phyloP scores from a whole-genome alignment of 2,113 vertebrate species.

The Dendropsophus ebraccatus region DNA sequence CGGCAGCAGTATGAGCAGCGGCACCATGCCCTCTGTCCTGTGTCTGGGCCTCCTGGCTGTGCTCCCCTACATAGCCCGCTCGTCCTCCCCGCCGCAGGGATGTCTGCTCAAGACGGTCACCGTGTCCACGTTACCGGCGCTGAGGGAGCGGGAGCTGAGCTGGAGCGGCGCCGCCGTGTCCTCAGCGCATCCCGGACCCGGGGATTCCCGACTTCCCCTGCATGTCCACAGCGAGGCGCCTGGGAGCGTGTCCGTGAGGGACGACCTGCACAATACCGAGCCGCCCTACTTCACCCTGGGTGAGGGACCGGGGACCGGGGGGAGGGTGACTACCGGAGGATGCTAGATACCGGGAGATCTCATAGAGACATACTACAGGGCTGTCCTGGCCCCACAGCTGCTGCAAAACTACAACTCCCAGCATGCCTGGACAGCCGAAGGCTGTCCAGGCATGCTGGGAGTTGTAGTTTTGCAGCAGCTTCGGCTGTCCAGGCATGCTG shows the following conservation, averaged over 20 bases:
- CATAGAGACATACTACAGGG: no score
- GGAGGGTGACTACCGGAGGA: no score
- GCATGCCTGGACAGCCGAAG: no score
- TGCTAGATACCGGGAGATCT: no score
- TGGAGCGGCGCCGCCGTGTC: constrained; percentile 82
- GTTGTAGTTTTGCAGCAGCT: no score
- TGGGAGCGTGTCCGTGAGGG: constrained; percentile 91
- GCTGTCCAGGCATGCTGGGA: no score
- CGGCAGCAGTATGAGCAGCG: constrained; percentile 13
- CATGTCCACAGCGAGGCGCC: constrained; percentile 95
- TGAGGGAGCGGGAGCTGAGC: constrained; percentile 93
- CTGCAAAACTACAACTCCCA: no score
- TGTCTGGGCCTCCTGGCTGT: constrained; percentile 61
- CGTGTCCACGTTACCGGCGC: constrained; percentile 91
- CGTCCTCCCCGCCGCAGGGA: constrained; percentile 61
- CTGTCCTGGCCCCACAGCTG: no score
- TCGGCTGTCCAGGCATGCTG: no score
- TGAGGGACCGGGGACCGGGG: constrained; percentile 69
- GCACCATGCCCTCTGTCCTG: constrained; percentile 47
- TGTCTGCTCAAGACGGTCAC: constrained; percentile 91
- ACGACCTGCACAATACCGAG: constrained; percentile 98
- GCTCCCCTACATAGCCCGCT: constrained; percentile 60
- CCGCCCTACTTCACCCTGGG: constrained; percentile 97
- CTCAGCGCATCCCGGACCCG: constrained; percentile 70
- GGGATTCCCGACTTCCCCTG: constrained; percentile 89